phyloP scores from a whole-genome alignment of 2,888 invertebrate species.

The Lysandra coridon region DNA sequence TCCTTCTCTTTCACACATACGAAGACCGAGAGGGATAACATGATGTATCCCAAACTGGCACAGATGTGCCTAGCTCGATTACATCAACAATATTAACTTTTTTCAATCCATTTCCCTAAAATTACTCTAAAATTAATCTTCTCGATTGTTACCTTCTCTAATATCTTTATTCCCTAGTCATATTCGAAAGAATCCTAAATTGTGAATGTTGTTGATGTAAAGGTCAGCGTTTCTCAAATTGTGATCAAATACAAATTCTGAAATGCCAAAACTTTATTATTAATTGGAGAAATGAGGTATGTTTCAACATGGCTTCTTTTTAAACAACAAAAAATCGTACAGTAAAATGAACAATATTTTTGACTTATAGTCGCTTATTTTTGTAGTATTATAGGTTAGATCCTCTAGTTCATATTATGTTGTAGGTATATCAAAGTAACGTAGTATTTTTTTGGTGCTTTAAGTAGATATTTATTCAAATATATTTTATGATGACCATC shows the following conservation, averaged over 20 bases:
- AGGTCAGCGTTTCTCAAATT: slow-evolving; percentile 25
- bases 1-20: background rate
- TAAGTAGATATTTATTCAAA: background rate
- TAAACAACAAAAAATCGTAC: background rate
- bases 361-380: background rate
- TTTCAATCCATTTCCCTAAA: background rate
- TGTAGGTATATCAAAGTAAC: background rate
- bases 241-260: background rate
- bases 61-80: background rate
- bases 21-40: background rate
- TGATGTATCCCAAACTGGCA: background rate
- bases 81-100: slow-evolving; percentile 30
- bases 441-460: slow-evolving; percentile 16
- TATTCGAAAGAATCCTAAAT: background rate
- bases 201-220: slow-evolving; percentile 27
- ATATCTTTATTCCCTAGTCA: slow-evolving; percentile 15
- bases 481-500: background rate
- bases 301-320: background rate
- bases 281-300: background rate
- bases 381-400: background rate
- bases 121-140: background rate
- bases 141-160: background rate
- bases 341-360: background rate
- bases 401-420: background rate
- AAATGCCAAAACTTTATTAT: background rate